These are phyloP conservation scores for Zonitis immaculata DNA, from an alignment of 2,888 invertebrate species.

Conservation along the genomic window DNA sequence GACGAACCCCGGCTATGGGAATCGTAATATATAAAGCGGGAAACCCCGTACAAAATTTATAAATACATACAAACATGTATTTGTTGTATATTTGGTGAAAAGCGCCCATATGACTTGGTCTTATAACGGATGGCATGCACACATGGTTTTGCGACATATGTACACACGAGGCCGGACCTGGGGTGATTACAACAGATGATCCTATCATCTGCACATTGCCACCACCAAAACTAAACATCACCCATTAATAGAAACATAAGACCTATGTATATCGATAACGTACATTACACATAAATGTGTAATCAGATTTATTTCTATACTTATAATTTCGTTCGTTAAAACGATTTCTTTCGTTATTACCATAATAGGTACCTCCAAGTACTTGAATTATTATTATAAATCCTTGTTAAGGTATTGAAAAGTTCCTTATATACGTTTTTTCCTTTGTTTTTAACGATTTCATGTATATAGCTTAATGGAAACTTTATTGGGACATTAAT, in stretches of 20 bases:
- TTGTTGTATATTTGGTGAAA: constrained; percentile 22
- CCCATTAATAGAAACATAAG: background rate
- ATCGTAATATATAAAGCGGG: constrained; percentile 32
- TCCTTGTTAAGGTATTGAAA: no score
- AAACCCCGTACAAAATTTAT: constrained; percentile 29
- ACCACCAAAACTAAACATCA: background rate
- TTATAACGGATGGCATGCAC: constrained; percentile 14
- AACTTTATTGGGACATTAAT: no score
- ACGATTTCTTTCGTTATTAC: no score
- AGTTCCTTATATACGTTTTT: no score
- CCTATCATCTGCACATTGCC: constrained; percentile 27
- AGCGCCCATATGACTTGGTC: constrained; percentile 30
- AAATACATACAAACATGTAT: constrained; percentile 33
- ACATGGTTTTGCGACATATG: constrained; percentile 23
- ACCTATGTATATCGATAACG: no score
- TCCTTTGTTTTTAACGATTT: no score
- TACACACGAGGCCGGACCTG: constrained; percentile 2
- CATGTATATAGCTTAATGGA: no score
- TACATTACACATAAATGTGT: no score
- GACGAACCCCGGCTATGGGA: constrained; percentile 41
- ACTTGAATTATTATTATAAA: no score
- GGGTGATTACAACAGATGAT: constrained; percentile 33
- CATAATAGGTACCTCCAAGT: no score
- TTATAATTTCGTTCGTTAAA: no score
- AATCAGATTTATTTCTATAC: no score